Conservation (phyloP, 2,113 vertebrate genomes). For the Percina caprodes region DNA sequence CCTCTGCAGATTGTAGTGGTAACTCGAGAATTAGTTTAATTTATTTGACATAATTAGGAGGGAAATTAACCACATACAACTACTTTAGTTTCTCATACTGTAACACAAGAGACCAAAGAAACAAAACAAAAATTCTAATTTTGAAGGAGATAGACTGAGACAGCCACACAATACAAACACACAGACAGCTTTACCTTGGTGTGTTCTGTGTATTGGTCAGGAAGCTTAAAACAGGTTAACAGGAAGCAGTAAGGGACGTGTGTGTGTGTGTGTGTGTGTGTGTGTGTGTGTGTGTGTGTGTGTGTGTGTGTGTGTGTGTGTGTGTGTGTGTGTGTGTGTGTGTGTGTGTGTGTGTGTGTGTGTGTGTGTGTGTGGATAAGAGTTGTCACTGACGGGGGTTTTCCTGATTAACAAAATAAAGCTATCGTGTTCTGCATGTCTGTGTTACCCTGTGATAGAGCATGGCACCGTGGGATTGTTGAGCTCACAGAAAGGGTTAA, state of each 20-base stretch:
- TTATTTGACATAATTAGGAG: conserved; percentile 16
- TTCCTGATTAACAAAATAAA: conserved; percentile 68
- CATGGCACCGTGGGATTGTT: conserved; percentile 69
- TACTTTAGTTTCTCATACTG: background rate
- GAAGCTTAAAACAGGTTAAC: conserved; percentile 60
- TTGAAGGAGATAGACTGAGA: conserved; percentile 1
- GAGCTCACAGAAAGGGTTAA: conserved; percentile 73
- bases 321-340: no score
- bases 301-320: conserved; percentile 16
- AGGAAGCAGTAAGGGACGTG: conserved; percentile 62
- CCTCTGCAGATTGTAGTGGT: conserved; percentile 3
- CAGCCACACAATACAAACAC: conserved; percentile 21
- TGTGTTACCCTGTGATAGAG: conserved; percentile 36
- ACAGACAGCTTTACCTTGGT: conserved; percentile 55
- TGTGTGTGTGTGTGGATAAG: conserved; percentile 49
- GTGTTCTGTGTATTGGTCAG: conserved; percentile 45
- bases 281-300: conserved; percentile 22
- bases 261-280: background rate
- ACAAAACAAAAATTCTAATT: background rate
- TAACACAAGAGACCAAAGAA: conserved; percentile 19
- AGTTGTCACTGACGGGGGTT: conserved; percentile 45
- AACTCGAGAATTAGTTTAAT: background rate
- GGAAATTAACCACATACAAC: background rate
- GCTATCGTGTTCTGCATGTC: conserved; percentile 25
- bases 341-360: no score